Evolutionary conservation across 2,888 invertebrate genomes (phyloP).

Genomic region (Aporophyla lueneburgensis): DNA sequence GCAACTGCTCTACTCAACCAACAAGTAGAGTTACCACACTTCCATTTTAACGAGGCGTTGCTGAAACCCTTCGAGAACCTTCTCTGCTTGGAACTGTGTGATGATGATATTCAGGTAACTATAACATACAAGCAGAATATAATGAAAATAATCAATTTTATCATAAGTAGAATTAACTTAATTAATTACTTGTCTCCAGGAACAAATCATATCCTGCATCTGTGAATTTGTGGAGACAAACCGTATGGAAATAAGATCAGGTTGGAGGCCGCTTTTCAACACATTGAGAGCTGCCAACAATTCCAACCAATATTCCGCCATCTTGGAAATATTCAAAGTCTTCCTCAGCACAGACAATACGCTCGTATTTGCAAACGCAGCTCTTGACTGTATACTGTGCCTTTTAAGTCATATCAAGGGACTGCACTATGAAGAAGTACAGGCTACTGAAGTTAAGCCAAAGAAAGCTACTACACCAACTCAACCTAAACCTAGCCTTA

Average conservation of each 20-base stretch:
- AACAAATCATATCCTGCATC: constrained; percentile 97
- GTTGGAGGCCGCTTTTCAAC: constrained; percentile 98
- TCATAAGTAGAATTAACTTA: background rate
- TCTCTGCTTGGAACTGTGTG: constrained; percentile 97
- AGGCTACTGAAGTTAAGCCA: constrained; percentile 85
- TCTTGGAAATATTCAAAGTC: constrained; percentile 97
- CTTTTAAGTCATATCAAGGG: constrained; percentile 94
- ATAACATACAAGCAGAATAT: background rate
- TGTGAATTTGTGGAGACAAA: constrained; percentile 99
- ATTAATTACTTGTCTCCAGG: constrained; percentile 86
- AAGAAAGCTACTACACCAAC: constrained; percentile 79
- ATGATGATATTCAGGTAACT: constrained; percentile 96
- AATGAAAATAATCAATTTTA: background rate
- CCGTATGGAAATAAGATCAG: constrained; percentile 97
- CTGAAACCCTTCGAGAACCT: constrained; percentile 99
- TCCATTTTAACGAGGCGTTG: constrained; percentile 98
- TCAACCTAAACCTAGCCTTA: constrained; percentile 83
- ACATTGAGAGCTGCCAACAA: constrained; percentile 96
- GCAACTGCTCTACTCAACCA: constrained; percentile 96
- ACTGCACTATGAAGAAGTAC: constrained; percentile 91
- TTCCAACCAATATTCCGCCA: constrained; percentile 93
- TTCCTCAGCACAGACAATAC: constrained; percentile 98
- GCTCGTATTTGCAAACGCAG: constrained; percentile 98
- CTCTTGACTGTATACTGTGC: constrained; percentile 98
- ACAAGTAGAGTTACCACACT: constrained; percentile 97